These are phyloP conservation scores for Solenopsis invicta DNA, from an alignment of 1,140 invertebrate species.

Conservation along the genomic window DNA sequence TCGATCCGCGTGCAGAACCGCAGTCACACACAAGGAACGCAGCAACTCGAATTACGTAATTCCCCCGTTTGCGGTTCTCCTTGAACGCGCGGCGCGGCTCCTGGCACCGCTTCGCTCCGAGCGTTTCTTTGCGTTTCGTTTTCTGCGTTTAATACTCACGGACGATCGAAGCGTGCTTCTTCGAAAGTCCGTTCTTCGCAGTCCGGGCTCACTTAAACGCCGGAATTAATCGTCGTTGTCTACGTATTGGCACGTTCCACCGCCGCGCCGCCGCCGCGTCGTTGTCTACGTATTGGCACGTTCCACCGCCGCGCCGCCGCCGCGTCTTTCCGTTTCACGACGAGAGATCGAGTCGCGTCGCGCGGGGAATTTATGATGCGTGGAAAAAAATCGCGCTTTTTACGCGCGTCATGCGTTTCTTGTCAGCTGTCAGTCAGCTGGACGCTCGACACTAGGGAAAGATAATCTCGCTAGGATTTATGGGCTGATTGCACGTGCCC, in stretches of 20 bases:
- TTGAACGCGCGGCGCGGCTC: conserved; percentile 76
- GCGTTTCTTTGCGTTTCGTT: conserved; percentile 69
- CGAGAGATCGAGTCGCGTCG: conserved; percentile 6
- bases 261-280: too few relatives aligned
- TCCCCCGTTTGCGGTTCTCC: conserved; percentile 73
- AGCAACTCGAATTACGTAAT: conserved; percentile 78
- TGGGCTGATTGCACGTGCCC: neutral
- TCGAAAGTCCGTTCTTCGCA: conserved; percentile 45
- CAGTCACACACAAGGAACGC: conserved; percentile 63
- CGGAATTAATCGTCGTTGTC: conserved; percentile 59
- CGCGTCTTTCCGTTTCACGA: conserved; percentile 21
- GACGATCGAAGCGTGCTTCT: conserved; percentile 26
- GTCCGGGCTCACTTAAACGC: neutral
- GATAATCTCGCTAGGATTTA: conserved; percentile 38
- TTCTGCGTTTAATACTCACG: conserved; percentile 35
- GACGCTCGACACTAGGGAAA: neutral
- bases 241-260: conserved; percentile 23
- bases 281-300: conserved; percentile 42
- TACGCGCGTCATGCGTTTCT: neutral
- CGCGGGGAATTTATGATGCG: conserved; percentile 29
- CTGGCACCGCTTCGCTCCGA: conserved; percentile 65
- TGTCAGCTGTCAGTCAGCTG: conserved; percentile 21
- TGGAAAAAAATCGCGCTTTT: conserved; percentile 38
- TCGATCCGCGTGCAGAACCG: neutral
- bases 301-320: neutral